Percentiles rank a stretch among this genome's conserved stretches.
Conservation (phyloP, 92 coral and sea anemone species). For the Phymanthus crucifer region DNA sequence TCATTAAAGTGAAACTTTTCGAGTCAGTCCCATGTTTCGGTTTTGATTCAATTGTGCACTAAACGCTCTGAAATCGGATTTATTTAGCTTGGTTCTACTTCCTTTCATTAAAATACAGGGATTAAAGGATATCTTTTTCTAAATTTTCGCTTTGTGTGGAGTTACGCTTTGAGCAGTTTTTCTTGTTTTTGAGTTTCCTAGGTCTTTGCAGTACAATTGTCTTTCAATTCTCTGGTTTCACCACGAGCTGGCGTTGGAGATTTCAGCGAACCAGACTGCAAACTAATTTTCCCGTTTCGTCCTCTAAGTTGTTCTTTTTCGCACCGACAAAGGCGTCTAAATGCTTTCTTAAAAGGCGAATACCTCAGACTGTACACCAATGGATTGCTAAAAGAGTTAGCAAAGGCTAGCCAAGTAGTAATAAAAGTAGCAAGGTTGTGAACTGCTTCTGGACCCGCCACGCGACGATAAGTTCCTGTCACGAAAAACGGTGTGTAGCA, state of each 20-base stretch:
- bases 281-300: neutral
- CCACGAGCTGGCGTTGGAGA: neutral
- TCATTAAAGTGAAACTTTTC: neutral
- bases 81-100: neutral
- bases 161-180: neutral
- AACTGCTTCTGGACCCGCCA: slow-evolving; percentile 58
- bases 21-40: neutral
- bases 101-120: no score
- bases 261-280: neutral
- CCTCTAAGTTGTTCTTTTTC: neutral
- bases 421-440: slow-evolving; percentile 41
- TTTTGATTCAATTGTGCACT: neutral
- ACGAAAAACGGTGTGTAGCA: slow-evolving; percentile 85
- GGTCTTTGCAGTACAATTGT: neutral
- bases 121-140: no score
- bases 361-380: slow-evolving; percentile 78
- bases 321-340: slow-evolving; percentile 49
- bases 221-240: neutral
- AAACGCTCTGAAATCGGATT: neutral
- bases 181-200: neutral
- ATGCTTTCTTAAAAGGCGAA: slow-evolving; percentile 79
- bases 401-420: slow-evolving; percentile 84
- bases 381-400: slow-evolving; percentile 88
- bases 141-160: neutral
- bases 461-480: slow-evolving; percentile 73